phyloP scores from a whole-genome alignment of 2,888 invertebrate species.

The Drosophila parthenogenetica region DNA sequence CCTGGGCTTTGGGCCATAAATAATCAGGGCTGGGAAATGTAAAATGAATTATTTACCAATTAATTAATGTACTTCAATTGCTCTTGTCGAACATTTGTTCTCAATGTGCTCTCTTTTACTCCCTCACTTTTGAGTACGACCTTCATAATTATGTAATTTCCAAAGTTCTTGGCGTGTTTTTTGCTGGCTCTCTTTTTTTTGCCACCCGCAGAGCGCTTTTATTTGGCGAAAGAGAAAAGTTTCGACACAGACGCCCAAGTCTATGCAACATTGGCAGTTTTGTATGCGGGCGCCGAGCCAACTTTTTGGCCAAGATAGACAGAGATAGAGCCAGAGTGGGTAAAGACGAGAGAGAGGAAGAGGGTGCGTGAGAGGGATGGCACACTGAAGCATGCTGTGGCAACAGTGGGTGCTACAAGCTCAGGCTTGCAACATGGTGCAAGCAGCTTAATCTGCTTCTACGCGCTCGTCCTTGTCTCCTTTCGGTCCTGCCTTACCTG shows the following conservation, averaged over 20 bases:
- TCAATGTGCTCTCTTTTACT: constrained; percentile 20
- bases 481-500: constrained; percentile 3
- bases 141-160: constrained; percentile 79
- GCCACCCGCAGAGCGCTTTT: constrained; percentile 20
- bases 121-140: constrained; percentile 53
- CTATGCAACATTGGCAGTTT: constrained; percentile 70
- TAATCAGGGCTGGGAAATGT: constrained; percentile 23
- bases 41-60: constrained; percentile 74
- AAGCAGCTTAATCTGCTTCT: background rate
- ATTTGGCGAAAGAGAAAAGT: constrained; percentile 36
- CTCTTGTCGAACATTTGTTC: constrained; percentile 57
- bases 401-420: constrained; percentile 1
- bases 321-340: background rate
- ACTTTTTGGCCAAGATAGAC: constrained; percentile 42
- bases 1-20: constrained; percentile 27
- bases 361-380: background rate
- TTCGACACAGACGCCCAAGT: constrained; percentile 38
- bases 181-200: constrained; percentile 1
- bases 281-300: constrained; percentile 61
- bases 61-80: constrained; percentile 79
- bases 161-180: constrained; percentile 54
- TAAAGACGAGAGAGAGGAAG: background rate
- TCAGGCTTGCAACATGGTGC: constrained; percentile 31
- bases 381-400: background rate
- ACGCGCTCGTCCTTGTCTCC: background rate